Percentiles rank a stretch among this genome's conserved stretches.
phyloP scores from a whole-genome alignment of 1,140 invertebrate genomes.

The Hesperophylax magnus region DNA sequence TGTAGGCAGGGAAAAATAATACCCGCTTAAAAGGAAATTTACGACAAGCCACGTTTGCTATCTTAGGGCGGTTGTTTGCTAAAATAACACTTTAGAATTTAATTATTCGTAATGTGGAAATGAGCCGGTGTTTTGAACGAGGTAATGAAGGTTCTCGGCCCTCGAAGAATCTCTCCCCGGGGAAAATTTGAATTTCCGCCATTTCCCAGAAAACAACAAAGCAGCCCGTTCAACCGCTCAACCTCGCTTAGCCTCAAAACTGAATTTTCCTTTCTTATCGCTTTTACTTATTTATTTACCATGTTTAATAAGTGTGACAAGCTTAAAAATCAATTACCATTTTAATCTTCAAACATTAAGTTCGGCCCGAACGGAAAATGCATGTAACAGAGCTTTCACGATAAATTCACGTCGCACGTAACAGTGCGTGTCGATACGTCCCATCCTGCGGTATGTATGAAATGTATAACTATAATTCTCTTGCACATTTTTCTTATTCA shows the following conservation, averaged over 20 bases:
- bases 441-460: too few species aligned
- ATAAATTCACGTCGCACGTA: too few species aligned
- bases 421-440: too few species aligned
- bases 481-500: too few species aligned
- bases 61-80: constrained; percentile 27
- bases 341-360: too few species aligned
- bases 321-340: not conserved
- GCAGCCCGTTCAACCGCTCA: not conserved
- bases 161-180: not conserved
- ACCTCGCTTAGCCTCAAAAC: not conserved
- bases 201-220: not conserved
- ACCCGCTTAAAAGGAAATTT: constrained; percentile 16
- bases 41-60: constrained; percentile 29
- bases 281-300: not conserved
- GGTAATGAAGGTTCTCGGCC: not conserved
- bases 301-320: not conserved
- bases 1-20: constrained; percentile 36
- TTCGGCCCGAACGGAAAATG: too few species aligned
- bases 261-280: not conserved
- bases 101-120: constrained; percentile 39
- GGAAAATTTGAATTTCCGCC: constrained; percentile 1
- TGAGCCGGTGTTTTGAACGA: constrained; percentile 16
- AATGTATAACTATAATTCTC: too few species aligned
- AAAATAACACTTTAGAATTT: constrained; percentile 40
- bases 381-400: too few species aligned